phyloP scores from a whole-genome alignment of 2,797 vertebrate species.

The Salarias fasciatus region DNA sequence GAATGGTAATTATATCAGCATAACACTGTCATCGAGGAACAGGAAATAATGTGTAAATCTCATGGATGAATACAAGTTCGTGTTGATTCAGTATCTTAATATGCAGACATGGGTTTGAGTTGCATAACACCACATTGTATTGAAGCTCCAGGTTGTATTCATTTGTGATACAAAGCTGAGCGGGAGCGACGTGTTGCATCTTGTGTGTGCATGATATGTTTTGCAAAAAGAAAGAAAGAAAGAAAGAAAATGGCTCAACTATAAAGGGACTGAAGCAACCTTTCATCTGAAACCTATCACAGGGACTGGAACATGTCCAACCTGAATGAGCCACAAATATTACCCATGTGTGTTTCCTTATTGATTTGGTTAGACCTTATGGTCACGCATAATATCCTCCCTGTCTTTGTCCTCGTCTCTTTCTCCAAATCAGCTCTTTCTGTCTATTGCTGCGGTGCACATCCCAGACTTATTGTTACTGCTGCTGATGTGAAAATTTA shows the following conservation, averaged over 20 bases:
- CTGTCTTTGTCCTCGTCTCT: background rate
- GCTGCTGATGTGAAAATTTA: background rate
- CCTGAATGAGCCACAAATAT: constrained; percentile 28
- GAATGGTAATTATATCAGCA: too few relatives aligned
- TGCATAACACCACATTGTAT: constrained; percentile 4
- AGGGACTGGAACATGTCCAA: background rate
- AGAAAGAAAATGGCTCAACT: constrained; percentile 31
- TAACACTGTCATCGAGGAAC: constrained; percentile 1
- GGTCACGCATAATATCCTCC: constrained; percentile 3
- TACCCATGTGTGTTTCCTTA: constrained; percentile 6
- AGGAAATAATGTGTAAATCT: background rate
- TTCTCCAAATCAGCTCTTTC: background rate
- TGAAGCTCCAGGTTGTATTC: constrained; percentile 12
- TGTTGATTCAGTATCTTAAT: too few relatives aligned
- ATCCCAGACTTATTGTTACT: background rate
- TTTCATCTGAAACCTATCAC: constrained; percentile 7
- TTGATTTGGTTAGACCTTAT: background rate
- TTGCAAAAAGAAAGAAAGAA: background rate
- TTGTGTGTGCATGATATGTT: constrained; percentile 4
- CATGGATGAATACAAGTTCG: constrained; percentile 8
- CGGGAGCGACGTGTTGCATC: constrained; percentile 13
- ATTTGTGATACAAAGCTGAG: constrained; percentile 21
- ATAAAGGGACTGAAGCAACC: constrained; percentile 25
- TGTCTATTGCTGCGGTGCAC: background rate
- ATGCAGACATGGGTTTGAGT: constrained; percentile 6